Evolutionary conservation across 2,113 vertebrate species (phyloP).

Genomic region (Nycticryphes semicollaris): DNA sequence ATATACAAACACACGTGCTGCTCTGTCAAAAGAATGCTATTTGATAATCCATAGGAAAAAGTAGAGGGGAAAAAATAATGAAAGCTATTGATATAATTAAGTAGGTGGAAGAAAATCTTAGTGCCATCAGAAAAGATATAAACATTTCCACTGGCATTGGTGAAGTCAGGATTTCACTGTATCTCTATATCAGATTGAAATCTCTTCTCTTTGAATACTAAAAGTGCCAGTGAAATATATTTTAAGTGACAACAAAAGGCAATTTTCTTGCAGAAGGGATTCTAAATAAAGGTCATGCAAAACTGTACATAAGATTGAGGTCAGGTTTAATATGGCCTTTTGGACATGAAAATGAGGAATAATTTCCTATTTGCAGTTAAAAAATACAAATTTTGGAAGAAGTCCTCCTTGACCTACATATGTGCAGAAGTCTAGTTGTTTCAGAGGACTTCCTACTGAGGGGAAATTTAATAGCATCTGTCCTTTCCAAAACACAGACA

Average conservation of each 20-base stretch:
- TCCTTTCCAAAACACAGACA: background rate
- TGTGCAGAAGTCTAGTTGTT: background rate
- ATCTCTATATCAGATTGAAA: background rate
- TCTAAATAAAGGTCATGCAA: slow-evolving; percentile 37
- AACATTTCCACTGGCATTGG: background rate
- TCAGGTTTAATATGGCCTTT: background rate
- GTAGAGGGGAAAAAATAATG: background rate
- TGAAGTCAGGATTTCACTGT: background rate
- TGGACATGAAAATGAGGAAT: background rate
- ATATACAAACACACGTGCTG: background rate
- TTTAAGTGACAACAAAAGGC: slow-evolving; percentile 32
- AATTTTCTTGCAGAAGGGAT: background rate
- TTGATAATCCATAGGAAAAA: background rate
- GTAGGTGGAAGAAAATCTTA: background rate
- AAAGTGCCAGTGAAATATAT: background rate
- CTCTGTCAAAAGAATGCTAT: background rate
- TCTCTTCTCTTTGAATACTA: background rate
- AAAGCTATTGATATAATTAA: background rate
- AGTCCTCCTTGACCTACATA: slow-evolving; percentile 27
- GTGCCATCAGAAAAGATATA: background rate
- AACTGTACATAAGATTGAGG: background rate
- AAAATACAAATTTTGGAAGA: background rate
- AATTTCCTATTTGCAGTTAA: background rate
- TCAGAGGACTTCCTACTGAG: background rate
- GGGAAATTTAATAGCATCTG: background rate